Base-by-base conservation (phyloP, 2,113 vertebrate species). In the Ctenodactylus gundi region DNA sequence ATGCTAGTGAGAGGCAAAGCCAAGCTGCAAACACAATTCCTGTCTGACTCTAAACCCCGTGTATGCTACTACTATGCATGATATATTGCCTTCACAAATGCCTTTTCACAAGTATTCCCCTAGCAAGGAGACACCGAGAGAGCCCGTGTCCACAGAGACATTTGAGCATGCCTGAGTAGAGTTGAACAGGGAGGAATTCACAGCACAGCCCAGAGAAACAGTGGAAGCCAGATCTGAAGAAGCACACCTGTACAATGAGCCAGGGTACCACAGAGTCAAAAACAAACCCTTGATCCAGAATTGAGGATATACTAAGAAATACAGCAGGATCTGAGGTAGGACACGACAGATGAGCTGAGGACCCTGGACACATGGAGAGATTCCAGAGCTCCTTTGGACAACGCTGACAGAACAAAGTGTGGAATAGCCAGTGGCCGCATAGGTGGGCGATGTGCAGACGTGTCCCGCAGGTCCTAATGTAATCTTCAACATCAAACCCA, bases 401-500 rank as follows among this genome's bases (percentile, higher is more conserved):
- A 17, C 60, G 60, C 36, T 17, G 14, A 1, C 21, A 53, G 7
- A 5, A 13, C 0, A 11, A n/a, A 2, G 6, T 18, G 15, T 1
- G 64, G 10, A 6, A 41, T 13, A 6, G 20, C 67, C 82, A 65
- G 51, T 60, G 6, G 62, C 23, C 44, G 1, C 4, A 13, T 55
- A 36, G 44, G n/a, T 17, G 12, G 36, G 27, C 60, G 0, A 20
- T 46, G 6, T 14, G n/a, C 57, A 80, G 29, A 72, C 1, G 49
- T 81, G 11, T 46, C 49, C 64, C 67, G 57, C 49, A 75, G 18
- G 44, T 46, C 44, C 72, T 68, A 60, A 67, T 5, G 29, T 17
- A 64, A 62, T 93, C 3, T 49, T 36, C 29, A 51, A 29, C 0
- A 53, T 34, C 41, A 75, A 55, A 34, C 21, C 9, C 3, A 27